Evolutionary conservation across 1,140 invertebrate genomes (phyloP), one percentile per base, ranked within the genome.

Genomic region (Chelonus insularis): DNA sequence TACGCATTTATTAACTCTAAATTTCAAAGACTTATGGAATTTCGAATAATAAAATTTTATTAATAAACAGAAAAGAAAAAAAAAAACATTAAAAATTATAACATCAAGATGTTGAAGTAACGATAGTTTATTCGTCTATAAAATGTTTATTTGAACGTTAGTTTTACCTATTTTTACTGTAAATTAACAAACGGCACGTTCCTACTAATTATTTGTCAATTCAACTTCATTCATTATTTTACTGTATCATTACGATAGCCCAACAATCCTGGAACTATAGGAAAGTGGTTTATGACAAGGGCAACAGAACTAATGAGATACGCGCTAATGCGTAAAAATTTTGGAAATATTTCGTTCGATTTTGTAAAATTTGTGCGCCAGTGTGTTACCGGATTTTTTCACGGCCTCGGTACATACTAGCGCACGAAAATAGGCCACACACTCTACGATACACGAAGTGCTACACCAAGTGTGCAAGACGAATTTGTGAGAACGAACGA

Each of bases 371-470:
- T 75, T 77, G 73, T 75, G 75, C 73, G 75, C 72, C 72, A 77
- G 75, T 75, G 70, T 77, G 75, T 73, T 70, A 73, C 71, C 68
- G 73, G 69, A 18, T 58, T 55, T 61, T 61, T 41, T 61, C 41
- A 47, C 4, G 23, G 41, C 72, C 72, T 71, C 69, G 68, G 73
- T 77, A 71, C 70, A 75, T 74, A 74, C 70, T 73, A 68, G 72
- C 73, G 72, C 71, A 74, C 70, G 67, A 60, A 65, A 60, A 61
- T 57, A 47, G 50, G 29, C 57, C 45, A 59, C 39, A 57, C 55
- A 57, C 57, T 50, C 43, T 62, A 63, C 57, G 67, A 71, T 69
- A 72, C 71, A 73, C 69, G 69, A 73, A 71, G 57, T 62, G 60
- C 54, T 60, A 60, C 57, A 64, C 43, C 57, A 59, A 59, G 57